A percentile compares a stretch with the other conserved stretches of the same genome.
phyloP scores from a whole-genome alignment of 2,888 invertebrate genomes.

The Pyrocoelia pectoralis region DNA sequence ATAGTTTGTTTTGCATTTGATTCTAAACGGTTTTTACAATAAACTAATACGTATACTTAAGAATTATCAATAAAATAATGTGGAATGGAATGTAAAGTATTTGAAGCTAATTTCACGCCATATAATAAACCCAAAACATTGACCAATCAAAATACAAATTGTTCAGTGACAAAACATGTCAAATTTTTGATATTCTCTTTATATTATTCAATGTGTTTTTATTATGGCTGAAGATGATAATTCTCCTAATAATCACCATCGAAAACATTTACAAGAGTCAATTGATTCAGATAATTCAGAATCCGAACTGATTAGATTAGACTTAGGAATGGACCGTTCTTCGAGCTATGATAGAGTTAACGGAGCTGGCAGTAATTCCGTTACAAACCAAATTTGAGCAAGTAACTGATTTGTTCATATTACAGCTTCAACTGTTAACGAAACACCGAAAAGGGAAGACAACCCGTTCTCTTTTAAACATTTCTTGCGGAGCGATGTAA shows the following conservation, averaged over 20 bases:
- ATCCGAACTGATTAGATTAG: slow-evolving; percentile 39
- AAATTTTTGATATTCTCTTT: slow-evolving; percentile 5
- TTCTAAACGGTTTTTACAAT: no score
- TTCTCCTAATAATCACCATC: slow-evolving; percentile 33
- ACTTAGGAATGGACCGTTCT: slow-evolving; percentile 39
- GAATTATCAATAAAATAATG: no score
- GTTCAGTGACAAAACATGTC: slow-evolving; percentile 10
- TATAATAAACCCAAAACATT: not conserved
- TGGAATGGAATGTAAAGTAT: no score
- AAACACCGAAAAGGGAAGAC: slow-evolving; percentile 64
- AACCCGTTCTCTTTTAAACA: slow-evolving; percentile 88
- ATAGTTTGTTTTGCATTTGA: no score
- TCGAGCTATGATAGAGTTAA: slow-evolving; percentile 23
- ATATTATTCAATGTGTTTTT: slow-evolving; percentile 17
- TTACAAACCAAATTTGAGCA: not conserved
- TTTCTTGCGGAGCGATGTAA: slow-evolving; percentile 76
- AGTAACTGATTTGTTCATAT: not conserved
- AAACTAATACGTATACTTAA: no score
- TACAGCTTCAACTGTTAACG: slow-evolving; percentile 38
- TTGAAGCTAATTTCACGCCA: no score
- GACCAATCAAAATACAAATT: not conserved
- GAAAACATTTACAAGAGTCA: slow-evolving; percentile 24
- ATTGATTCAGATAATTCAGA: slow-evolving; percentile 41
- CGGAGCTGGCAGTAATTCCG: slow-evolving; percentile 18
- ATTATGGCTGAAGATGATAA: slow-evolving; percentile 48